phyloP scores from a whole-genome alignment of 2,797 vertebrate species.

The Enteromius argenteus region DNA sequence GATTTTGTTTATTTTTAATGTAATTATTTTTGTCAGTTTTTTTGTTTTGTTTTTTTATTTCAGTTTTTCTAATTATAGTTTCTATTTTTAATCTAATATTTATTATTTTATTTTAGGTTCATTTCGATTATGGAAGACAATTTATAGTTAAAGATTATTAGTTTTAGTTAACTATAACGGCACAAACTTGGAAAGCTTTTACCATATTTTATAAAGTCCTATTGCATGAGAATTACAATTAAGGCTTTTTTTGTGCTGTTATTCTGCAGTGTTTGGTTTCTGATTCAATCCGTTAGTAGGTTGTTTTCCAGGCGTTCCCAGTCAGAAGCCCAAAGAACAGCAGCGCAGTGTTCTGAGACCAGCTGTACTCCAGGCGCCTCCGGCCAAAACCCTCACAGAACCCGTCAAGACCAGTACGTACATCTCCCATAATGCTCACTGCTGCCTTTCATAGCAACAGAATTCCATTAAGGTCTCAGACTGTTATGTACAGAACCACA shows the following conservation, averaged over 20 bases:
- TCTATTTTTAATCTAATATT: no score
- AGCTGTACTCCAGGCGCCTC: slow-evolving; percentile 92
- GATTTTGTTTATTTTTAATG: background rate
- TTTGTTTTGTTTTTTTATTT: no score
- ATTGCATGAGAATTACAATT: background rate
- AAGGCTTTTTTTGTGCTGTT: background rate
- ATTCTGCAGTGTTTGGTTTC: slow-evolving; percentile 48
- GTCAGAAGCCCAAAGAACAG: slow-evolving; percentile 98
- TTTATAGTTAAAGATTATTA: no score
- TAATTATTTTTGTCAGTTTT: background rate
- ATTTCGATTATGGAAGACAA: background rate
- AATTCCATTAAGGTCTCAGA: background rate
- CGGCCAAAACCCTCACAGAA: slow-evolving; percentile 88
- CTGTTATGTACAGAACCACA: no score
- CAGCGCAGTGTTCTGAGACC: slow-evolving; percentile 96
- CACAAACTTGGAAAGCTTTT: background rate
- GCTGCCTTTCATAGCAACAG: background rate
- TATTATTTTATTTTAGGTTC: background rate
- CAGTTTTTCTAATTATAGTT: no score
- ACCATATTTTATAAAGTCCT: background rate
- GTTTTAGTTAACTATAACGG: background rate
- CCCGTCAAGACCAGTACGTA: slow-evolving; percentile 80
- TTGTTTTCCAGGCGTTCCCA: slow-evolving; percentile 89
- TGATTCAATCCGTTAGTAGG: slow-evolving; percentile 63
- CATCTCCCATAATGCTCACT: background rate